A percentile compares a stretch with the other conserved stretches of the same genome.
phyloP scores from a whole-genome alignment of 2,888 invertebrate species.

The Blera fallax region DNA sequence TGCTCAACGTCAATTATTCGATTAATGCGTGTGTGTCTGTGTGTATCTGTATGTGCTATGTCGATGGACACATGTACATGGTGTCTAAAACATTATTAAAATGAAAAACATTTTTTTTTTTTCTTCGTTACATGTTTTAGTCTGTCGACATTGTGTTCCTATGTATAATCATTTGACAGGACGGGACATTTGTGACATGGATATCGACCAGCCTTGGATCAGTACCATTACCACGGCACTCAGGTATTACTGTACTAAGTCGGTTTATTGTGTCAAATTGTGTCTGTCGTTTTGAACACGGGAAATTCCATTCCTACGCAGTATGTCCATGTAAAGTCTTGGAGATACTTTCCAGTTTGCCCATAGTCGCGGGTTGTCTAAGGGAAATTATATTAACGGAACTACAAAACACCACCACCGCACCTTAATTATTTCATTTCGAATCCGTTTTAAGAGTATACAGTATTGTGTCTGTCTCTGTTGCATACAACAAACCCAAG shows the following conservation, averaged over 20 bases:
- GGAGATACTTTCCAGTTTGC: constrained; percentile 28
- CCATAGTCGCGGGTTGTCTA: not conserved
- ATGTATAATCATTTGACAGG: constrained; percentile 54
- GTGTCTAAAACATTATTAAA: constrained; percentile 65
- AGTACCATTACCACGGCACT: constrained; percentile 3
- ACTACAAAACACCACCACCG: constrained; percentile 26
- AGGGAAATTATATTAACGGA: constrained; percentile 46
- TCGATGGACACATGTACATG: constrained; percentile 31
- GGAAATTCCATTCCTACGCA: constrained; percentile 55
- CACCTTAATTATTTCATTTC: constrained; percentile 45
- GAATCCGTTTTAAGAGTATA: constrained; percentile 41
- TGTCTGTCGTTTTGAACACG: constrained; percentile 20
- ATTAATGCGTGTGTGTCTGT: constrained; percentile 16
- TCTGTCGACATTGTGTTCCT: constrained; percentile 26
- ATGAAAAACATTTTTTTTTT: constrained; percentile 4
- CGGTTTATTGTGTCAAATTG: constrained; percentile 39
- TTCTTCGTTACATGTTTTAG: constrained; percentile 31
- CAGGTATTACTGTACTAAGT: constrained; percentile 5
- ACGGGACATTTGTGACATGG: constrained; percentile 68
- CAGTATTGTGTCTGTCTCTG: not conserved
- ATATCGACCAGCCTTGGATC: constrained; percentile 64
- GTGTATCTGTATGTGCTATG: not conserved
- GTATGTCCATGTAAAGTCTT: constrained; percentile 40
- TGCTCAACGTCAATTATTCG: constrained; percentile 59
- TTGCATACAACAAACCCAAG: not conserved